Evolutionary conservation across 2,113 vertebrate species (phyloP).

Genomic region (Paradisaea rubra): DNA sequence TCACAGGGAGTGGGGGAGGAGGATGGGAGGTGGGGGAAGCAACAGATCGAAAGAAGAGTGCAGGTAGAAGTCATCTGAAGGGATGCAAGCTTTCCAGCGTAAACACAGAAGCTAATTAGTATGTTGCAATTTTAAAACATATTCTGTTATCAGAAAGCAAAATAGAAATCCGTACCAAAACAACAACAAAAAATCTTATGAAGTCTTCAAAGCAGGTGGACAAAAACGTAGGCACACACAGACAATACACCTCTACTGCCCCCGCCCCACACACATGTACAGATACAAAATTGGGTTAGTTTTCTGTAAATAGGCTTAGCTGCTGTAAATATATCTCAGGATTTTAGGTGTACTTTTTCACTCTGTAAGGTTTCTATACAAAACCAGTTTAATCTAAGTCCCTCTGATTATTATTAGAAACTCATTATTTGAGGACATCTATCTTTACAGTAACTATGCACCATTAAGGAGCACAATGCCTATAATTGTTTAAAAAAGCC

Average conservation of each 20-base stretch:
- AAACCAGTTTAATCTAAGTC: constrained; percentile 36
- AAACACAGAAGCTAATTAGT: constrained; percentile 15
- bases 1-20: not conserved
- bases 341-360: constrained; percentile 26
- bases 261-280: not conserved
- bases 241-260: not conserved
- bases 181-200: not conserved
- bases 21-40: not conserved
- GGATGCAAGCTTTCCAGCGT: not conserved
- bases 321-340: constrained; percentile 34
- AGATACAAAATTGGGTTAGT: constrained; percentile 27
- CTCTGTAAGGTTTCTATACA: not conserved
- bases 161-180: not conserved
- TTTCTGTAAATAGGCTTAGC: constrained; percentile 30
- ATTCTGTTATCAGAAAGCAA: not conserved
- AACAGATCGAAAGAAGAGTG: not conserved
- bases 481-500: constrained; percentile 41
- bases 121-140: constrained; percentile 12
- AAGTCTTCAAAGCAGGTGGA: not conserved
- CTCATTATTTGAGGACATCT: constrained; percentile 52
- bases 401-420: constrained; percentile 56
- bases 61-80: not conserved
- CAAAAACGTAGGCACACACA: not conserved
- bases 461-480: constrained; percentile 39
- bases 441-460: constrained; percentile 45